phyloP scores from a whole-genome alignment of 2,797 vertebrate species.

The Sciurus carolinensis region DNA sequence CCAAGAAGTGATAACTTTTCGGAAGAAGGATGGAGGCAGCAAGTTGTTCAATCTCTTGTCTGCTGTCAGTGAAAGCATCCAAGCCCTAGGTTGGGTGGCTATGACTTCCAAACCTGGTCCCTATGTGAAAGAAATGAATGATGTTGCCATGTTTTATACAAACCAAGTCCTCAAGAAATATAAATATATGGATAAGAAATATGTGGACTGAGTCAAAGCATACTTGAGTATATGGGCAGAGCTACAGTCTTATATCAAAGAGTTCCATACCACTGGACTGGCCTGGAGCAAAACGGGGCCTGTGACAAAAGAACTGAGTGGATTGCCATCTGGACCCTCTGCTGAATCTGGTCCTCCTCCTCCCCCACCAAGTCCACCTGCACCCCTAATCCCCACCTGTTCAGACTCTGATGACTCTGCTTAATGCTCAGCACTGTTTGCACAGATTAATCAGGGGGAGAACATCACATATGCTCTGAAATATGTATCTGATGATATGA shows the following conservation, averaged over 20 bases:
- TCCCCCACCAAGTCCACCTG: conserved; percentile 92
- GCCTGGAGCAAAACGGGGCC: conserved; percentile 96
- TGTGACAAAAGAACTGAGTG: conserved; percentile 90
- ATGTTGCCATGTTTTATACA: conserved; percentile 98
- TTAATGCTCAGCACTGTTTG: conserved; percentile 93
- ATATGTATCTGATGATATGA: conserved; percentile 95
- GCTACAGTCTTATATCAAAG: conserved; percentile 96
- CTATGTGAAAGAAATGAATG: conserved; percentile 97
- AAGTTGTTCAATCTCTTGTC: conserved; percentile 96
- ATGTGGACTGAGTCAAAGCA: conserved; percentile 97
- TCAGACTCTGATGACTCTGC: conserved; percentile 80
- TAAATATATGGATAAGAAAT: conserved; percentile 96
- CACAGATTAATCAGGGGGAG: conserved; percentile 95
- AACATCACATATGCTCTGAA: conserved; percentile 96
- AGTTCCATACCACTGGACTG: conserved; percentile 96
- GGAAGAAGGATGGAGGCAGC: conserved; percentile 96
- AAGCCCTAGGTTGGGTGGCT: conserved; percentile 96
- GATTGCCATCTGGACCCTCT: conserved; percentile 86
- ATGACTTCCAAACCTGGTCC: conserved; percentile 96
- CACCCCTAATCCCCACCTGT: conserved; percentile 87
- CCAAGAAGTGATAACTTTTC: conserved; percentile 93
- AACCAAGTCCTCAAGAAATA: conserved; percentile 98
- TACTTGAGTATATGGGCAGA: conserved; percentile 96
- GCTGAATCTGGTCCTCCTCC: conserved; percentile 91
- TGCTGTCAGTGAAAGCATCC: conserved; percentile 96